Percentiles rank a stretch among this genome's conserved stretches.
Conservation (phyloP, 2,888 invertebrate genomes). For the Dryadula phaetusa region DNA sequence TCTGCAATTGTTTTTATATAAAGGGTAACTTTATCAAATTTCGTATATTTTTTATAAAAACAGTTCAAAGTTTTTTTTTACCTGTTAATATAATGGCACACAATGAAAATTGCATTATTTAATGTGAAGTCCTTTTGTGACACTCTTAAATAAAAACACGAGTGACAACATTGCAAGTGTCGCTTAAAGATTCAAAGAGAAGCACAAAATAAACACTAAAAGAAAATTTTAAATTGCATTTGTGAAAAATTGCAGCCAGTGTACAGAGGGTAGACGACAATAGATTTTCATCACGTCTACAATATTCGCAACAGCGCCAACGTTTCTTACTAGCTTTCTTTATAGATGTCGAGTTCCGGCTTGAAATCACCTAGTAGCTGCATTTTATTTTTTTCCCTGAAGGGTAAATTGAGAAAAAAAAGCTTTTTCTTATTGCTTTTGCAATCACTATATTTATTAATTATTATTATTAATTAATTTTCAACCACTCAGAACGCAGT, state of each 20-base stretch:
- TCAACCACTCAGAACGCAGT: too few relatives aligned
- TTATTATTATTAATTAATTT: too few relatives aligned
- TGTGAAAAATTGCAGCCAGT: constrained; percentile 39
- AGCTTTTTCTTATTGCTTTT: not conserved
- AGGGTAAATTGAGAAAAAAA: constrained; percentile 6
- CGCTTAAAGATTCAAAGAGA: constrained; percentile 35
- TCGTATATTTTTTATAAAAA: too few relatives aligned
- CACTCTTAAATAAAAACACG: constrained; percentile 20
- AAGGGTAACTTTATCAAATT: too few relatives aligned
- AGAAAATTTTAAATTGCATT: constrained; percentile 38
- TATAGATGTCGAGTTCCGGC: constrained; percentile 34
- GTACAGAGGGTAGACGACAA: constrained; percentile 41
- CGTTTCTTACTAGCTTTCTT: constrained; percentile 45
- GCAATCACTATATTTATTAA: not conserved
- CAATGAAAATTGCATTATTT: not conserved
- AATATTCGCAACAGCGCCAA: constrained; percentile 42
- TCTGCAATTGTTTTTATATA: too few relatives aligned
- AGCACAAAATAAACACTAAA: constrained; percentile 29
- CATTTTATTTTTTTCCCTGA: not conserved
- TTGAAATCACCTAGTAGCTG: constrained; percentile 14
- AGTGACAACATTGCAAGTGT: constrained; percentile 23
- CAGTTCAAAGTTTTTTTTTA: too few relatives aligned
- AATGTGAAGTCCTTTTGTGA: not conserved
- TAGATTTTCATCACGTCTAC: constrained; percentile 45
- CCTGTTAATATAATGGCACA: too few relatives aligned